Conservation (phyloP, 2,888 invertebrate genomes). For the Nephrotoma guestfalica region DNA sequence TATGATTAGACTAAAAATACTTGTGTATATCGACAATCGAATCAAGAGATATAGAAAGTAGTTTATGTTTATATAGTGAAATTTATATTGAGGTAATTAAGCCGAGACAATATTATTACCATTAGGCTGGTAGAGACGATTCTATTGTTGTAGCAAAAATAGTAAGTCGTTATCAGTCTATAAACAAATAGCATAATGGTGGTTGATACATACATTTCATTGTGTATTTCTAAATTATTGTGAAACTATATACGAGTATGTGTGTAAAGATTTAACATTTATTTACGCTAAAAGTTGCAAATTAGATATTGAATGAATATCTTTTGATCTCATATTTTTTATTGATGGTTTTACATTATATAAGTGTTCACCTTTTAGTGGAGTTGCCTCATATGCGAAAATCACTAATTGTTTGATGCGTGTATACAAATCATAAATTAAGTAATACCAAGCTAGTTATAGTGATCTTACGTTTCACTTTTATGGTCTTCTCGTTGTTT, state of each 20-base stretch:
- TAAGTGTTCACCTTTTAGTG: no score
- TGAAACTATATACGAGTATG: not conserved
- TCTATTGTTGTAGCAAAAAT: not conserved
- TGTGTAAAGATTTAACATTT: no score
- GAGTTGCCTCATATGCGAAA: no score
- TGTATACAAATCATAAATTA: no score
- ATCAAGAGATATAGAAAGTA: not conserved
- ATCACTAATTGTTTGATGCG: no score
- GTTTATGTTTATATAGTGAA: not conserved
- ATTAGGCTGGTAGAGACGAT: not conserved
- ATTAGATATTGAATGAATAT: not conserved
- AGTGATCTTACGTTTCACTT: no score
- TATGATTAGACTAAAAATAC: not conserved
- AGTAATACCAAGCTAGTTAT: no score
- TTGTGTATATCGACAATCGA: not conserved
- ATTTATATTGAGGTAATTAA: not conserved
- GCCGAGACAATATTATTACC: not conserved
- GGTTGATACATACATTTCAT: not conserved
- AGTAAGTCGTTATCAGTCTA: not conserved
- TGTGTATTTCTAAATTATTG: not conserved
- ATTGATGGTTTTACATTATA: no score
- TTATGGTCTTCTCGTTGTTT: no score
- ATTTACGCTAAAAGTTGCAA: not conserved
- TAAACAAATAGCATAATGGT: not conserved
- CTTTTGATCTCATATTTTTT: not conserved